Conservation (phyloP, 64 coral and sea anemone species). For the Anthopleura sola region DNA sequence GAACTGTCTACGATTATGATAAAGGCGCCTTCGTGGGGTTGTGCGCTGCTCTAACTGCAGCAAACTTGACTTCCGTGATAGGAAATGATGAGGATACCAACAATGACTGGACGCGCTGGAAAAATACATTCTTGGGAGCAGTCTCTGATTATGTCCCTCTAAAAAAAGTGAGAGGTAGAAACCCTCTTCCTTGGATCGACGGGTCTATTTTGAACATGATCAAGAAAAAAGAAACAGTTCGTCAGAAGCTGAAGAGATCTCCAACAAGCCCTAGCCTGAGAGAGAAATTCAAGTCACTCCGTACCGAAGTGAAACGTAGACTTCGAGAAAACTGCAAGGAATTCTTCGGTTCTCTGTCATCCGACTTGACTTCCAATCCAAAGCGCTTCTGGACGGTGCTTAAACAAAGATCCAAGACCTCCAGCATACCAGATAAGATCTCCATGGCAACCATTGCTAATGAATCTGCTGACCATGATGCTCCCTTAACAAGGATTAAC, state of each 20-base stretch:
- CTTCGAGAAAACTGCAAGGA: neutral
- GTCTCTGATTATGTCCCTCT: conserved; percentile 39
- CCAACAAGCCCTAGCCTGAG: neutral
- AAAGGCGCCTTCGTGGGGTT: conserved; percentile 42
- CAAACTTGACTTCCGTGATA: conserved; percentile 15
- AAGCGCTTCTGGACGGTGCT: neutral
- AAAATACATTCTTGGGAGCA: conserved; percentile 23
- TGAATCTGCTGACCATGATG: too few relatives aligned
- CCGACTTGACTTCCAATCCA: neutral
- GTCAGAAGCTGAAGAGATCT: neutral
- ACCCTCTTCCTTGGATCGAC: conserved; percentile 33
- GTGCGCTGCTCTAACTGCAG: neutral
- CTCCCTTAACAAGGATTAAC: too few relatives aligned
- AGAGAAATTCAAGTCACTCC: too few relatives aligned
- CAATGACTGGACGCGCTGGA: conserved; percentile 32
- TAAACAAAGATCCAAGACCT: neutral
- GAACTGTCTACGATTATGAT: conserved; percentile 40
- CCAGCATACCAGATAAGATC: neutral
- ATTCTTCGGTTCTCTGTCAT: neutral
- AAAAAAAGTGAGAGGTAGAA: conserved; percentile 27
- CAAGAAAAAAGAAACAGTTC: conserved; percentile 37
- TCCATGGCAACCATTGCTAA: neutral
- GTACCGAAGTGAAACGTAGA: neutral
- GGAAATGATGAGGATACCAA: conserved; percentile 16
- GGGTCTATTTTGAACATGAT: conserved; percentile 15